Base-by-base conservation (phyloP, 2,113 vertebrate genomes). In the Prochilodus magdalenae region DNA sequence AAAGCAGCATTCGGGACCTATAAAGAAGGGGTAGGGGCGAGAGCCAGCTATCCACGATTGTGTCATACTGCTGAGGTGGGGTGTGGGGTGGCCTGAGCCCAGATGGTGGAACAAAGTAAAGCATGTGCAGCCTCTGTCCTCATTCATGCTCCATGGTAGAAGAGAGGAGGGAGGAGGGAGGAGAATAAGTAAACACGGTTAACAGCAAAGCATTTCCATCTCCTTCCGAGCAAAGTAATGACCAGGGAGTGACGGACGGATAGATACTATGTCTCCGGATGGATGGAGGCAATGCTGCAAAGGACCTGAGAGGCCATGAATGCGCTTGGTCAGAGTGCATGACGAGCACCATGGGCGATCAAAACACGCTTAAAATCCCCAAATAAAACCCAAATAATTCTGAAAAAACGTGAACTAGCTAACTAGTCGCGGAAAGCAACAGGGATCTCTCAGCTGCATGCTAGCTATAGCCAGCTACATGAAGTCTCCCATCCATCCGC, bases 21-120 rank as follows among this genome's bases (percentile, higher is more conserved):
- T 66, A 30, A 44, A 70, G 22, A 44, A 44, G 33, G 5, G 33
- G 33, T 44, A 40, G 36, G 36, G 30, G 36, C 11, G 13, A 44
- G 36, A 40, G 36, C 22, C 22, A 40, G 36, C 33, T 44, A 22
- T 11, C 65, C 30, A 36, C 16, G 36, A 70, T 70, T 70, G 66
- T 40, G 36, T 70, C 66, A 70, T 44, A 20, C 16, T 36, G 66
- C 66, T 36, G 66, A 40, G 66, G 66, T 70, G 66, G 66, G 22
- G 57, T 24, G 57, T 24, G 66, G 66, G 66, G 66, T 70, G 66
- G 66, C 36, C 18, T 36, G 72, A 55, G 72, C 51, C 16, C 72
- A 59, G 22, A 57, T 57, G 51, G 29, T 26, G 29, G 53, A 74
- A 57, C 72, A 74, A 30, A 57, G 27, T 36, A 24, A 57, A 74